These are phyloP conservation scores for Tuberolachnus salignus DNA, from an alignment of 2,888 invertebrate genomes.

Conservation along the genomic window DNA sequence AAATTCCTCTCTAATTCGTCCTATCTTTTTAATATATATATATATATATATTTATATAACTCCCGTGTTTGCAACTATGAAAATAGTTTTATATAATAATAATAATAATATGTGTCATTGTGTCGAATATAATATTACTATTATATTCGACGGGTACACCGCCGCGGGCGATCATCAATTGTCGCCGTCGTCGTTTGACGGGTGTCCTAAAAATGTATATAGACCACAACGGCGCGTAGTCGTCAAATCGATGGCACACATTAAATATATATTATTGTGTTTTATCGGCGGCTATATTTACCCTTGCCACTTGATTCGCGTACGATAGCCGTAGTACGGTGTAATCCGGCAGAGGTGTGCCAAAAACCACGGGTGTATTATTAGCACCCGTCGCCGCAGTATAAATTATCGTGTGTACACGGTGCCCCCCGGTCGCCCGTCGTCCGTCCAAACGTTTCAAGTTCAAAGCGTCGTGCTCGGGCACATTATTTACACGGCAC, in stretches of 20 bases:
- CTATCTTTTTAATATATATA: no score
- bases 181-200: not conserved
- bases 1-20: no score
- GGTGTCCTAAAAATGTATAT: constrained; percentile 39
- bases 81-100: not conserved
- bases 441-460: constrained; percentile 37
- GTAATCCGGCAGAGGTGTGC: constrained; percentile 12
- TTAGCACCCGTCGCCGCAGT: constrained; percentile 25
- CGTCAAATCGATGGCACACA: constrained; percentile 32
- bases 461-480: constrained; percentile 15
- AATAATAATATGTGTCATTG: constrained; percentile 15
- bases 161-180: not conserved
- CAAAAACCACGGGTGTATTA: constrained; percentile 26
- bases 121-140: no score
- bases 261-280: not conserved
- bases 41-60: no score
- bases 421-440: not conserved
- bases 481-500: no score
- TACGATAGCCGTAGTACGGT: not conserved
- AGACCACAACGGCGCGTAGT: not conserved
- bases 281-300: constrained; percentile 39
- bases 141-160: not conserved
- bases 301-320: constrained; percentile 15
- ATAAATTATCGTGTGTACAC: no score
- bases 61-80: no score